Percentiles rank a stretch among this genome's conserved stretches.
Conservation (phyloP, 2,888 invertebrate species). For the Drosophila engyochracea region DNA sequence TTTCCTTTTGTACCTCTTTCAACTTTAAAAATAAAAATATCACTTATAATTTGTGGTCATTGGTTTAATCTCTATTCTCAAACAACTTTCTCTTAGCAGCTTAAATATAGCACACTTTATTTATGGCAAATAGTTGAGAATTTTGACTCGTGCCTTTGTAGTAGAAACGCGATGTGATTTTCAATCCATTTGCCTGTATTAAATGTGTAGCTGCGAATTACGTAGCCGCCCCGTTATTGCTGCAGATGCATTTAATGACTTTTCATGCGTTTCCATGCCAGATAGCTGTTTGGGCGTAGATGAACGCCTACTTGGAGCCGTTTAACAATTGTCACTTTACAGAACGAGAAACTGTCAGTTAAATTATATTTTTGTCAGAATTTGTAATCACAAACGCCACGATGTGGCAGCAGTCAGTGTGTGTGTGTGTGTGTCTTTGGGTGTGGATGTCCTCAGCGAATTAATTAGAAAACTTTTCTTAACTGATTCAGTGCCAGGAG, state of each 20-base stretch:
- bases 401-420: conserved; percentile 35
- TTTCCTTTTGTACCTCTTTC: accelerated
- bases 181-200: conserved; percentile 4
- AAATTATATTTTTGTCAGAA: conserved; percentile 68
- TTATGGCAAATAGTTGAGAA: background rate
- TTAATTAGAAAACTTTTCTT: conserved; percentile 82
- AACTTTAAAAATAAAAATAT: background rate
- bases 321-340: conserved; percentile 64
- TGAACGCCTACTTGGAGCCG: conserved; percentile 27
- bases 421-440: conserved; percentile 19
- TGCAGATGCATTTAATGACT: conserved; percentile 54
- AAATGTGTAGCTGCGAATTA: conserved; percentile 31
- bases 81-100: background rate
- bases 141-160: background rate
- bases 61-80: background rate
- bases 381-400: conserved; percentile 53
- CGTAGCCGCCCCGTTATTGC: conserved; percentile 21
- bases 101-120: background rate
- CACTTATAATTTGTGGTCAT: background rate
- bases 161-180: background rate
- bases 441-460: conserved; percentile 57
- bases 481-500: conserved; percentile 78
- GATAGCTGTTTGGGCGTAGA: conserved; percentile 58
- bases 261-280: conserved; percentile 51
- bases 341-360: conserved; percentile 65